Evolutionary conservation across 1,140 invertebrate species (phyloP).

Genomic region (Leptoteleia sp.): DNA sequence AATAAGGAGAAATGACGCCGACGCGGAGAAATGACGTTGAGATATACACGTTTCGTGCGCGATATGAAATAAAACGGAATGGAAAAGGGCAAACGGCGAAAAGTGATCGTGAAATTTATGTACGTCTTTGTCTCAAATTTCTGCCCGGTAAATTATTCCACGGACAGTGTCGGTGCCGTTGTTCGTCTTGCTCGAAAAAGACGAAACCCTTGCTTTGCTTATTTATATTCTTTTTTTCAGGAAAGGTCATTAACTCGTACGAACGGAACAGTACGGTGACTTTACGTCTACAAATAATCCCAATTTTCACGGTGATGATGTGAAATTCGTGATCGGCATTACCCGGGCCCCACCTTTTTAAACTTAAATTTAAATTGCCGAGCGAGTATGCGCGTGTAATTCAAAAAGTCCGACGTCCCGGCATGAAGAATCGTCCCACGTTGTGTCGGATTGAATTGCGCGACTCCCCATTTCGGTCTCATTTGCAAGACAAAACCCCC

Average conservation of each 20-base stretch:
- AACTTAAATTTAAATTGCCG: constrained; percentile 39
- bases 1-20: constrained; percentile 25
- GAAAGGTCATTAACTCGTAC: constrained; percentile 4
- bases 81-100: neutral
- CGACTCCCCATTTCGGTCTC: constrained; percentile 9
- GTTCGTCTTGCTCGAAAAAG: no score
- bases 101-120: neutral
- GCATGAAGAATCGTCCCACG: constrained; percentile 26
- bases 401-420: constrained; percentile 9
- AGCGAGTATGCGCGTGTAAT: constrained; percentile 10
- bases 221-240: constrained; percentile 1
- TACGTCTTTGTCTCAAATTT: neutral
- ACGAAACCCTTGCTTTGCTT: no score
- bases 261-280: constrained; percentile 1
- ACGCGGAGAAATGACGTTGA: no score
- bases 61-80: neutral
- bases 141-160: neutral
- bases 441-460: constrained; percentile 36
- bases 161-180: no score
- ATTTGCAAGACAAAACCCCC: constrained; percentile 62
- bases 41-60: constrained; percentile 12
- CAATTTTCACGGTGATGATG: constrained; percentile 17
- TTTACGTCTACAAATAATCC: constrained; percentile 5
- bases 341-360: constrained; percentile 27
- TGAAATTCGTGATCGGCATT: constrained; percentile 18